phyloP scores from a whole-genome alignment of 2,888 invertebrate genomes.

The Amiota communis region DNA sequence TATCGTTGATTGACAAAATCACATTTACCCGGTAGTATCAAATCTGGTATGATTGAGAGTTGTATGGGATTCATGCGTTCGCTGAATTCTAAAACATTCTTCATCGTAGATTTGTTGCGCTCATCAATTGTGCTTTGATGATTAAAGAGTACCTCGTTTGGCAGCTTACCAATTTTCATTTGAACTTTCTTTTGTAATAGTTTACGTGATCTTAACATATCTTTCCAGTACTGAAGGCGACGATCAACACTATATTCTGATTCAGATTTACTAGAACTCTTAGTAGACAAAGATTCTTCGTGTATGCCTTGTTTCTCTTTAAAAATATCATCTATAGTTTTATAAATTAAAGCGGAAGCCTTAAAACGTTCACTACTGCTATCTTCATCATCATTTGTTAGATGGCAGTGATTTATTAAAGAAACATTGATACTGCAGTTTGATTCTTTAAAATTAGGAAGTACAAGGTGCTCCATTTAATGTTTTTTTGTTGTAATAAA shows the following conservation, averaged over 20 bases:
- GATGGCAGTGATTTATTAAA: too few species aligned
- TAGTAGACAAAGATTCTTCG: constrained; percentile 20
- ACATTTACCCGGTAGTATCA: constrained; percentile 39
- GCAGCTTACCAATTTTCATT: constrained; percentile 38
- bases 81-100: constrained; percentile 48
- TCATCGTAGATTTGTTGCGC: constrained; percentile 48
- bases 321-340: constrained; percentile 43
- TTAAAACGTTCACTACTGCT: neutral
- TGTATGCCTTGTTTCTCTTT: neutral
- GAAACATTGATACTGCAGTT: too few species aligned
- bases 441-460: too few species aligned
- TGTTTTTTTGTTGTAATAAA: too few species aligned
- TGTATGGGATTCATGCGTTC: constrained; percentile 44
- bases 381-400: neutral
- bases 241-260: constrained; percentile 50
- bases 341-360: constrained; percentile 25
- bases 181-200: constrained; percentile 41
- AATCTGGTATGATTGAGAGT: constrained; percentile 22
- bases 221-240: constrained; percentile 63
- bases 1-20: constrained; percentile 19
- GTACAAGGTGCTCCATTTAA: too few species aligned
- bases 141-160: constrained; percentile 50
- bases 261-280: neutral
- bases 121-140: constrained; percentile 44
- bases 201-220: constrained; percentile 51